Percentiles rank a stretch among this genome's conserved stretches.
Conservation (phyloP, 1,140 invertebrate species). For the Elysia chlorotica region DNA sequence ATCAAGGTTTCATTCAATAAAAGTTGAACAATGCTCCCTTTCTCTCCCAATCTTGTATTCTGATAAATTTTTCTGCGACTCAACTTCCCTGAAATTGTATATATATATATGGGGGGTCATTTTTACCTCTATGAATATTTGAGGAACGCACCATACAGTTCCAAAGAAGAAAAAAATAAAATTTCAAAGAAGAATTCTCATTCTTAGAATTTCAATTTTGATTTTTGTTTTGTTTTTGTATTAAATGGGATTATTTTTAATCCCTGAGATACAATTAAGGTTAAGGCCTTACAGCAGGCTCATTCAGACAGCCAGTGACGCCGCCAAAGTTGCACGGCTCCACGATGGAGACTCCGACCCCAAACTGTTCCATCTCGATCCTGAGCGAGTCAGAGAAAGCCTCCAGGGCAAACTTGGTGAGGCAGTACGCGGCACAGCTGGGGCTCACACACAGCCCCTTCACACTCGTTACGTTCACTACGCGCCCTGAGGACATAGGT, state of each 20-base stretch:
- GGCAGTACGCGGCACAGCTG: conserved; percentile 75
- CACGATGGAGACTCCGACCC: conserved; percentile 58
- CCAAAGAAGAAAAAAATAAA: not conserved
- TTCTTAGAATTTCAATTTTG: too few relatives aligned
- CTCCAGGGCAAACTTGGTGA: conserved; percentile 77
- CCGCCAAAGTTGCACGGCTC: conserved; percentile 61
- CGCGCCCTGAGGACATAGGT: conserved; percentile 63
- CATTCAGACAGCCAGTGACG: conserved; percentile 41
- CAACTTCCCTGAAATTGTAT: too few relatives aligned
- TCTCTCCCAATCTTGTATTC: not conserved
- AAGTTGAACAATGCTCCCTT: not conserved
- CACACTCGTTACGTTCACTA: conserved; percentile 82
- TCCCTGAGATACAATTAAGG: too few relatives aligned
- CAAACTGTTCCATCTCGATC: conserved; percentile 56
- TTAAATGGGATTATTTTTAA: too few relatives aligned
- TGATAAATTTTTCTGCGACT: too few relatives aligned
- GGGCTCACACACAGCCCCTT: conserved; percentile 76
- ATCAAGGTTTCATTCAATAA: too few relatives aligned
- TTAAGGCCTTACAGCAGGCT: conserved; percentile 23
- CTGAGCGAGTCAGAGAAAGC: conserved; percentile 59
- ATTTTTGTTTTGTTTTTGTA: too few relatives aligned
- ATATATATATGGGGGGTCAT: too few relatives aligned
- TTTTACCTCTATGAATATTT: too few relatives aligned
- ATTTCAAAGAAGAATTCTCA: not conserved
- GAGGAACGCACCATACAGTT: too few relatives aligned